A percentile compares a stretch with the other conserved stretches of the same genome.
These are phyloP conservation scores for Leucophenga maculata DNA, from an alignment of 2,888 invertebrate species.

Conservation along the genomic window DNA sequence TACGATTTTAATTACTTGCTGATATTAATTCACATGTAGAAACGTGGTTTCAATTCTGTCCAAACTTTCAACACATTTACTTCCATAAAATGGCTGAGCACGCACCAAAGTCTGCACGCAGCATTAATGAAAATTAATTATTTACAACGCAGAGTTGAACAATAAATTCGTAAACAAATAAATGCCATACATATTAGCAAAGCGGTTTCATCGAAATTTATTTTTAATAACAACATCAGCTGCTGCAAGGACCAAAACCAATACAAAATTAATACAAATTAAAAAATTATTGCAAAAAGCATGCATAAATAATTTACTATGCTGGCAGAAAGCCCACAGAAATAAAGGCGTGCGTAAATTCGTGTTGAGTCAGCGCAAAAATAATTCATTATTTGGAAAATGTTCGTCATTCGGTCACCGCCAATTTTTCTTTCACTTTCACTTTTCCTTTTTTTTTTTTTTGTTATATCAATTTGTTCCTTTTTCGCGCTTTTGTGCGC, in stretches of 20 bases:
- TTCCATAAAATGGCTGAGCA: no score
- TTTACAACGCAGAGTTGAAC: no score
- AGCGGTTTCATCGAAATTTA: background rate
- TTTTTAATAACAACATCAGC: background rate
- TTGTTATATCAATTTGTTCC: background rate
- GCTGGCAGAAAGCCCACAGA: background rate
- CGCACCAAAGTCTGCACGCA: no score
- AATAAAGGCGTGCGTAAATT: conserved; percentile 39
- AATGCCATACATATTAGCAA: background rate
- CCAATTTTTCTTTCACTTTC: conserved; percentile 34
- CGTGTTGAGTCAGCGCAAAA: background rate
- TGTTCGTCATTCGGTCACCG: no score
- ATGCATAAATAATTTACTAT: conserved; percentile 54
- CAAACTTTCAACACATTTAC: no score
- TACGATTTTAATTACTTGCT: no score
- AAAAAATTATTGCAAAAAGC: background rate
- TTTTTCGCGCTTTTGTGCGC: background rate
- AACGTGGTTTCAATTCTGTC: no score
- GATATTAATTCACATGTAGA: no score
- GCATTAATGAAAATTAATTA: no score
- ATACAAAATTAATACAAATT: background rate
- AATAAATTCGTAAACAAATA: no score
- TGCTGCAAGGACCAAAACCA: background rate
- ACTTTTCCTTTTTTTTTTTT: conserved; percentile 27
- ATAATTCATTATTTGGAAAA: conserved; percentile 25